A percentile compares a stretch with the other conserved stretches of the same genome.
Evolutionary conservation across 92 coral and sea anemone species (phyloP).

Genomic region (Phenganax stokvisi): DNA sequence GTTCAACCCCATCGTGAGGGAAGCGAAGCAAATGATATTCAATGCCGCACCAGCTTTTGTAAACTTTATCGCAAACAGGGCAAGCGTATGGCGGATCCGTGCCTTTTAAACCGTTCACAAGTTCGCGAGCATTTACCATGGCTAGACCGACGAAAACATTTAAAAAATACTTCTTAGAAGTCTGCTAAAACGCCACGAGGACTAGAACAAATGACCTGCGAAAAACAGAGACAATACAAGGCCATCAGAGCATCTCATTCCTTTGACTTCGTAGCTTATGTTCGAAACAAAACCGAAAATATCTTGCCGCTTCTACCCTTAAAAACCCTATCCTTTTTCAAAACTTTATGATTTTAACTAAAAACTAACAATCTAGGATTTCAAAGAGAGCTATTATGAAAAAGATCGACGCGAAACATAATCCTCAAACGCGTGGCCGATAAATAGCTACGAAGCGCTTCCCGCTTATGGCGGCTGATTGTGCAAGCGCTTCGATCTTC

Average conservation of each 20-base stretch:
- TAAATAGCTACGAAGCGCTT: background rate
- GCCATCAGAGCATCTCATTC: conserved; percentile 20
- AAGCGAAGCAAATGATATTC: conserved; percentile 95
- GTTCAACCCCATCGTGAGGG: conserved; percentile 93
- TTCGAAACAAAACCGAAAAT: conserved; percentile 16
- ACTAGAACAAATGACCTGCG: background rate
- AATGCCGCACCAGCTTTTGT: conserved; percentile 99
- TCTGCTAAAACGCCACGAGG: conserved; percentile 7
- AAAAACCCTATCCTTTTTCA: conserved; percentile 9
- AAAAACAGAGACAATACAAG: conserved; percentile 28
- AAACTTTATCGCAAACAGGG: conserved; percentile 97
- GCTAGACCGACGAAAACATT: conserved; percentile 40
- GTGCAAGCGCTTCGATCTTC: conserved; percentile 11
- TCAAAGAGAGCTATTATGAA: background rate
- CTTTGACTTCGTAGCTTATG: conserved; percentile 28
- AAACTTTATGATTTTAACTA: background rate
- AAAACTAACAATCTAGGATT: background rate
- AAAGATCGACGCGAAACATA: conserved; percentile 19
- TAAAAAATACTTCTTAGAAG: conserved; percentile 2
- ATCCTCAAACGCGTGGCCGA: conserved; percentile 16
- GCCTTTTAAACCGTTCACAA: conserved; percentile 87
- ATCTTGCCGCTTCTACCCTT: background rate
- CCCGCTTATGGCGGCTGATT: conserved; percentile 27
- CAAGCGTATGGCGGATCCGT: conserved; percentile 97
- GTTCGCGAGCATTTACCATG: conserved; percentile 92